Conservation (phyloP, 2,797 vertebrate species). For the Syngnathus rostellatus region DNA sequence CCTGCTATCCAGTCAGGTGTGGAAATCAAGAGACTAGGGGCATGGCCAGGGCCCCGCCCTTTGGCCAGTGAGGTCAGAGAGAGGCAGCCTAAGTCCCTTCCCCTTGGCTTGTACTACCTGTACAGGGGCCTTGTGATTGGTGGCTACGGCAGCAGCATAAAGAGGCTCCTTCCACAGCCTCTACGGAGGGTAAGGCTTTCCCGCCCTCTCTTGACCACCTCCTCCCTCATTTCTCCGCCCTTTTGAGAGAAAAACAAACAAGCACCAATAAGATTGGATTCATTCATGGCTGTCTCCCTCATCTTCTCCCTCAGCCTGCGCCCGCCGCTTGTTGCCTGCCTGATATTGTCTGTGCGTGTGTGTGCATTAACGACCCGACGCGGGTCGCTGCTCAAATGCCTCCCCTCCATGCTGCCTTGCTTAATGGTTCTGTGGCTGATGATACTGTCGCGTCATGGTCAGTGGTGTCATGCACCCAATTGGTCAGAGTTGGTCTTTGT, state of each 20-base stretch:
- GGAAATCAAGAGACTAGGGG: conserved; percentile 70
- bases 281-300: conserved; percentile 35
- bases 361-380: conserved; percentile 13
- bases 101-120: conserved; percentile 74
- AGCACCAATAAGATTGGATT: conserved; percentile 23
- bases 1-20: conserved; percentile 68
- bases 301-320: conserved; percentile 46
- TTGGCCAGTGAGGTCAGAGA: conserved; percentile 60
- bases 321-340: conserved; percentile 51
- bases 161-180: conserved; percentile 71
- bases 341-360: conserved; percentile 21
- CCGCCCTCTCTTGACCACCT: conserved; percentile 39
- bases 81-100: conserved; percentile 71
- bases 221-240: conserved; percentile 28
- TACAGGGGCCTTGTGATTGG: conserved; percentile 76
- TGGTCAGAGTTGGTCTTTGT: conserved; percentile 29
- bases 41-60: conserved; percentile 58
- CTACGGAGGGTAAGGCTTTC: conserved; percentile 75
- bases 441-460: conserved; percentile 52
- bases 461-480: conserved; percentile 41
- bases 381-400: conserved; percentile 43
- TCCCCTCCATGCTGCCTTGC: conserved; percentile 49
- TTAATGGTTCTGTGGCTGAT: conserved; percentile 55
- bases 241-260: conserved; percentile 49
- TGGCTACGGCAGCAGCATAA: conserved; percentile 71